phyloP scores from a whole-genome alignment of 2,888 invertebrate genomes.

The Sarcophaga carnaria region DNA sequence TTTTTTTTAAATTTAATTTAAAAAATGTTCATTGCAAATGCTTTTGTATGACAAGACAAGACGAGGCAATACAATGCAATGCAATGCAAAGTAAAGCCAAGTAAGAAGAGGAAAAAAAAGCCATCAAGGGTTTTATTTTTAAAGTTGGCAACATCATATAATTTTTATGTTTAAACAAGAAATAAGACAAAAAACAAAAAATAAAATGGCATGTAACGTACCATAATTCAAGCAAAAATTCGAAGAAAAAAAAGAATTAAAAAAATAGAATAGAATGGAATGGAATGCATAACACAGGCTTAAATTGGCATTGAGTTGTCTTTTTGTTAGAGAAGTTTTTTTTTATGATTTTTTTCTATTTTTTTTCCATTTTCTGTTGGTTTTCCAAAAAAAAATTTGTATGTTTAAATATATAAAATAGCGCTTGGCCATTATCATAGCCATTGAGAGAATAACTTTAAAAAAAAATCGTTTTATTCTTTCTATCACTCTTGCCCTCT shows the following conservation, averaged over 20 bases:
- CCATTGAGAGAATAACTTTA: slow-evolving; percentile 44
- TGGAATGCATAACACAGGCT: background rate
- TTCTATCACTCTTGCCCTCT: background rate
- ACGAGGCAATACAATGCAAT: background rate
- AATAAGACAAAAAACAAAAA: background rate
- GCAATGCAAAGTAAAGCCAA: background rate
- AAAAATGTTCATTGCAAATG: background rate
- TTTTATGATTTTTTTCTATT: slow-evolving; percentile 8
- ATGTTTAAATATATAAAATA: slow-evolving; percentile 57
- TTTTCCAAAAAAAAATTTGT: slow-evolving; percentile 29
- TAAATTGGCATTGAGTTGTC: slow-evolving; percentile 58
- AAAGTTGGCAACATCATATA: slow-evolving; percentile 55
- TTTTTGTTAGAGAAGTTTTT: slow-evolving; percentile 24
- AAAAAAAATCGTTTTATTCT: background rate
- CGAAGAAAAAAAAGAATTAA: background rate
- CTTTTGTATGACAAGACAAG: background rate
- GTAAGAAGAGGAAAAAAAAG: background rate
- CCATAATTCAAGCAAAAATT: slow-evolving; percentile 38
- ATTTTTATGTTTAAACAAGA: slow-evolving; percentile 14
- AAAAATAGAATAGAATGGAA: background rate
- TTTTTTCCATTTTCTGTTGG: slow-evolving; percentile 7
- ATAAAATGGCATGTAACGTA: background rate
- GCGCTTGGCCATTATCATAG: slow-evolving; percentile 53
- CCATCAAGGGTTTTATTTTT: slow-evolving; percentile 29
- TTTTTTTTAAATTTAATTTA: background rate